phyloP scores from a whole-genome alignment of 2,888 invertebrate species.

The Agrotis ipsilon region DNA sequence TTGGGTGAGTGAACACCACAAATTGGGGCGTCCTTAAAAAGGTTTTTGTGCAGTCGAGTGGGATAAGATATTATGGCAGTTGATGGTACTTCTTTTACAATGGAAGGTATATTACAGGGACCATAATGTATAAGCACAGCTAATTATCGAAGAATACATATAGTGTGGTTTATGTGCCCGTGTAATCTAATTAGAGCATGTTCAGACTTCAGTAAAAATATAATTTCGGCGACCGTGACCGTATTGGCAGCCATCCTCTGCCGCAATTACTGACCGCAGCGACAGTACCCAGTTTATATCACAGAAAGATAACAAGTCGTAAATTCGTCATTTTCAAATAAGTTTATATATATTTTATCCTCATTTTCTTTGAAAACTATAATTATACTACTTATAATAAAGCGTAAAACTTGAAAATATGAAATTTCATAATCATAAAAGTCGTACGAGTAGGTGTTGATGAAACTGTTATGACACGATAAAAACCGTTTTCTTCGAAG shows the following conservation, averaged over 20 bases:
- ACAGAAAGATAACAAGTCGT: too few species aligned
- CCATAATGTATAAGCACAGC: not conserved
- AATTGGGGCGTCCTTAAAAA: conserved; percentile 37
- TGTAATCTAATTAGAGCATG: too few species aligned
- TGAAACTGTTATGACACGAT: not conserved
- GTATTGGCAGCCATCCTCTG: too few species aligned
- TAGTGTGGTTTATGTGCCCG: not conserved
- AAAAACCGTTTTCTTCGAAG: not conserved
- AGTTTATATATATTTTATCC: too few species aligned
- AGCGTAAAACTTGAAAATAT: not conserved
- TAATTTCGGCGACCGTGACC: too few species aligned
- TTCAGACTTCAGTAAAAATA: not conserved
- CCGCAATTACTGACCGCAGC: too few species aligned
- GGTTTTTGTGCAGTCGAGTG: not conserved
- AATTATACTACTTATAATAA: too few species aligned
- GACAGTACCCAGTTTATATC: too few species aligned
- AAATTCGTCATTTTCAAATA: too few species aligned
- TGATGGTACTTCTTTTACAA: not conserved
- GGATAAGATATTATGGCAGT: not conserved
- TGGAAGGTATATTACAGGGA: not conserved
- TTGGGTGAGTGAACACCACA: conserved; percentile 29
- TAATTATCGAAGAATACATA: not conserved
- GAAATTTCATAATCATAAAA: not conserved
- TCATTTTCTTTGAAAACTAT: not conserved
- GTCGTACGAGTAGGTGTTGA: not conserved